Base-by-base conservation (phyloP, 53 echinoderm and acorn worm genomes). In the Arbacia lixula region DNA sequence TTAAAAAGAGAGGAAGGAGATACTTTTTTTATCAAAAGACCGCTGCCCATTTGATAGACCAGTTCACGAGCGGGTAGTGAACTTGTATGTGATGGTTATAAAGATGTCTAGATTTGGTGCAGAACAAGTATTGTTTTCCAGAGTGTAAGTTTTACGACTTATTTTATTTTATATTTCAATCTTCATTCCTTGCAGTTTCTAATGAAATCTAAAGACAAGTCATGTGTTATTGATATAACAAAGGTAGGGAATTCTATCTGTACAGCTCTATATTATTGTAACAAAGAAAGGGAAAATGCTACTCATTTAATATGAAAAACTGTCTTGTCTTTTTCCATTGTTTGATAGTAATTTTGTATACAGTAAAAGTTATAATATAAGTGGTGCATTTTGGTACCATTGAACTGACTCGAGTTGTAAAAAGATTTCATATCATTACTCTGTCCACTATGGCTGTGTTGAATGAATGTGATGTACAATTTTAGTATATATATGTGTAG, bases 151-250 rank as follows among this genome's bases (percentile, higher is more conserved):
- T 94, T 91, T 94, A 94, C 89, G 91, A 79, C n/a, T 84, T 88
- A 89, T 94, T 94, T 94, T 94, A 94, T 91, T 94, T 94, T 91
- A 87, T 94, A 94, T 94, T 89, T 92, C 86, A 90, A 87, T 88
- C 76, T 90, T 88, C 93, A 93, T 93, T 93, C 94, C 94, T 91
- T 91, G 86, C 91, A 88, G 87, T 88, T 85, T 88, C 85, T 88
- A 71, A 88, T 88, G 86, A 81, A 81, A 75, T 87, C 49, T 78
- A 61, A 69, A 68, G 76, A 87, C 82, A 87, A 83, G 82, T 85
- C 49, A 27, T 71, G 60, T 85, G 73, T 85, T 68, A 68, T 78
- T 49, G 64, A 36, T 81, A 81, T 81, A 63, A 49, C 12, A 63
- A 63, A 64, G 50, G 41, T 27, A 81, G 82, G 82, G 64, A 81